Conservation (phyloP, 2,797 vertebrate species). For the Tokudaia tokunoshimensis region DNA sequence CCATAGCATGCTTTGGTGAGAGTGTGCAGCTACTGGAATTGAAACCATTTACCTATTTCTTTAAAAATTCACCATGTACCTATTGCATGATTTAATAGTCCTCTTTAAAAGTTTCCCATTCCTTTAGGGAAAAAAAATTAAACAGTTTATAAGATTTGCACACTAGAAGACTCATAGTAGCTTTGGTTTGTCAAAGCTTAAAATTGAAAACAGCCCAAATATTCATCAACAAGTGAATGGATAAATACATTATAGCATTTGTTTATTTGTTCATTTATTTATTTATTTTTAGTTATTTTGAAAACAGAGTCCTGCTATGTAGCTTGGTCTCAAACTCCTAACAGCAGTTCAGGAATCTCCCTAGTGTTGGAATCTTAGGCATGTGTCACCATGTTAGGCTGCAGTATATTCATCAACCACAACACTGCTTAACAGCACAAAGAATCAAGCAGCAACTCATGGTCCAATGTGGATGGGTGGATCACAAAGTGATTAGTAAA, state of each 20-base stretch:
- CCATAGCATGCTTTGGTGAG: neutral
- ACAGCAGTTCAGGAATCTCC: neutral
- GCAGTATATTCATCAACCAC: neutral
- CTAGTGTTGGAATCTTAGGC: neutral
- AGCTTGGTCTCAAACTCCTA: neutral
- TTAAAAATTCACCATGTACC: neutral
- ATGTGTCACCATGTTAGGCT: neutral
- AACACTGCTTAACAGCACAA: neutral
- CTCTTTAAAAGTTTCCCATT: neutral
- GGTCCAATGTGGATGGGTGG: neutral
- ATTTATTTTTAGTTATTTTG: neutral
- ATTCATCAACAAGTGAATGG: neutral
- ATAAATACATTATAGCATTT: neutral
- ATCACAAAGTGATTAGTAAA: neutral
- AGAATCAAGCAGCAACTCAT: neutral
- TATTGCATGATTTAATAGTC: neutral
- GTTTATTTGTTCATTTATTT: too few species aligned
- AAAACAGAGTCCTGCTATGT: neutral
- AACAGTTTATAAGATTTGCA: neutral
- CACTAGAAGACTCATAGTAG: neutral
- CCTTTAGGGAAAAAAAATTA: neutral
- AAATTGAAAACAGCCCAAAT: constrained; percentile 35
- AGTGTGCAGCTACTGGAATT: neutral
- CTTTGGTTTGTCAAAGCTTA: neutral
- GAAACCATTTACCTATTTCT: neutral